These are phyloP conservation scores for Megathymus violae DNA, from an alignment of 1,140 invertebrate species.

Conservation along the genomic window DNA sequence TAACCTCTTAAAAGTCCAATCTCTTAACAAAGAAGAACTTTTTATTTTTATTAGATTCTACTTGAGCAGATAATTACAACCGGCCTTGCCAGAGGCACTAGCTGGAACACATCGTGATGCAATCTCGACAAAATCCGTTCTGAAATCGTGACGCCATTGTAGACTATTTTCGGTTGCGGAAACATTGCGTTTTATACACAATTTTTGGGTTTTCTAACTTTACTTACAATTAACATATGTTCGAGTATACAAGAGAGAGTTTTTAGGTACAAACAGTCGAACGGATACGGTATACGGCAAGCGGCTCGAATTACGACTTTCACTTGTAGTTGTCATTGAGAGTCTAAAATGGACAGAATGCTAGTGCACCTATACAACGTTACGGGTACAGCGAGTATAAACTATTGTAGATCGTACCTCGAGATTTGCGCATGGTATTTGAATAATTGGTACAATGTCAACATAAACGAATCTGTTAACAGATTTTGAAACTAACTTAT, in stretches of 20 bases:
- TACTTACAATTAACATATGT: neutral
- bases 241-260: slow-evolving; percentile 22
- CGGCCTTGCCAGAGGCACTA: neutral
- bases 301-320: slow-evolving; percentile 26
- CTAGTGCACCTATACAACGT: neutral
- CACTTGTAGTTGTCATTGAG: slow-evolving; percentile 24
- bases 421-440: neutral
- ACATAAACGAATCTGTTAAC: neutral
- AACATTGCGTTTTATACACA: neutral
- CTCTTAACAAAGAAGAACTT: neutral
- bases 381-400: neutral
- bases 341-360: slow-evolving; percentile 1
- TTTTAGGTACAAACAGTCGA: neutral
- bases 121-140: neutral
- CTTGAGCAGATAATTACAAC: neutral
- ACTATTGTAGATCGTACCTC: neutral
- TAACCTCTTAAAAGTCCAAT: neutral
- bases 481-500: too few species aligned
- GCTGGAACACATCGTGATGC: neutral
- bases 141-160: neutral
- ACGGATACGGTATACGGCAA: neutral
- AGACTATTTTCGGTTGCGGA: neutral
- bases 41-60: neutral
- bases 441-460: neutral
- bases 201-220: slow-evolving; percentile 4